phyloP scores from a whole-genome alignment of 2,888 invertebrate species.

The Gastrophysa polygoni region DNA sequence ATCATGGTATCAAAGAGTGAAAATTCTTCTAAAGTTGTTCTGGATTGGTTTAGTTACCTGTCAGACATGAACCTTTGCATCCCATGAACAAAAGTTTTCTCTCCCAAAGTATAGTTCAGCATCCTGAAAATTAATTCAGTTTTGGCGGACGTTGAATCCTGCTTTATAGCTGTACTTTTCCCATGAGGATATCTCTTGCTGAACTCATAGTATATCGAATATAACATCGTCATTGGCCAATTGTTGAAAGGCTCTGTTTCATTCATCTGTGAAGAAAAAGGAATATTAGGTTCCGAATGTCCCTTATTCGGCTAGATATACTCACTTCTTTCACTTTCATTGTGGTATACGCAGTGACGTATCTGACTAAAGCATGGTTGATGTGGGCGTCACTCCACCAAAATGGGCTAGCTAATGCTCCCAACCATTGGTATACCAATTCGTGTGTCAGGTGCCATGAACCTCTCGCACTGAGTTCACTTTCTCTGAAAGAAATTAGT shows the following conservation, averaged over 20 bases:
- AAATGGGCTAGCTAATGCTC: conserved; percentile 74
- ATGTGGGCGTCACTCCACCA: conserved; percentile 80
- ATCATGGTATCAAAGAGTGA: too few species aligned
- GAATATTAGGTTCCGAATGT: too few species aligned
- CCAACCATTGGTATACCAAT: conserved; percentile 81
- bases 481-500: conserved; percentile 66
- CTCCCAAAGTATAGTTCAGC: conserved; percentile 86
- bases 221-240: conserved; percentile 80
- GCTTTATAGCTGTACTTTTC: conserved; percentile 75
- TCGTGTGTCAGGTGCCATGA: conserved; percentile 74
- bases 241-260: conserved; percentile 77
- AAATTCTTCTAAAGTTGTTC: too few species aligned
- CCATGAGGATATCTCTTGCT: conserved; percentile 81
- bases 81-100: conserved; percentile 75
- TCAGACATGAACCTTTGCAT: conserved; percentile 71
- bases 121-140: conserved; percentile 84
- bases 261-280: conserved; percentile 62
- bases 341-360: conserved; percentile 74
- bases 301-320: too few species aligned
- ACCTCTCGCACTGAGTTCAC: conserved; percentile 69
- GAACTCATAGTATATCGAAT: conserved; percentile 80
- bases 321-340: conserved; percentile 64
- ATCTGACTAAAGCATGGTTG: conserved; percentile 78
- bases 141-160: conserved; percentile 76
- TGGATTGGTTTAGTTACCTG: conserved; percentile 54